These are phyloP conservation scores for Helicoverpa assulta DNA, from an alignment of 2,888 invertebrate species.

Conservation along the genomic window DNA sequence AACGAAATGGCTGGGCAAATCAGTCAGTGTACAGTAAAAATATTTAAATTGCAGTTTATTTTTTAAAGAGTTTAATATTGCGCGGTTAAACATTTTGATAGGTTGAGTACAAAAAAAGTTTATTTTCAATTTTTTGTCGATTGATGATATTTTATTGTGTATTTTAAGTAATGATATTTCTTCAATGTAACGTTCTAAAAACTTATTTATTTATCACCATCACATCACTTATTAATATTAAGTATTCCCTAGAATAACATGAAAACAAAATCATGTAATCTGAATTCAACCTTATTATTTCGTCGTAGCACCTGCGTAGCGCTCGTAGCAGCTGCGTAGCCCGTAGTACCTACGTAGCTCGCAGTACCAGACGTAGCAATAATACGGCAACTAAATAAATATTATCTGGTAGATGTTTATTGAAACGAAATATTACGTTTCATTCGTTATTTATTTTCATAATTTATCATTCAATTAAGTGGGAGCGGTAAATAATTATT, in stretches of 20 bases:
- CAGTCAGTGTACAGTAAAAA: not conserved
- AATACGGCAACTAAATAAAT: conserved; percentile 3
- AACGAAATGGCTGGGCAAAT: conserved; percentile 11
- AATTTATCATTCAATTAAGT: not conserved
- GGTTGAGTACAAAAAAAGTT: no score
- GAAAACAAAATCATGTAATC: not conserved
- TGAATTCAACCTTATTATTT: conserved; percentile 22
- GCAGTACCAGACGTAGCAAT: conserved; percentile 12
- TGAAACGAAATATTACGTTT: conserved; percentile 21
- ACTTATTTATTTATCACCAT: not conserved
- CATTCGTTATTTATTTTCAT: not conserved
- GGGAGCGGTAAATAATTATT: not conserved
- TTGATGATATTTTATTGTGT: no score
- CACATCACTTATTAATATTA: not conserved
- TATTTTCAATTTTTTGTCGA: no score
- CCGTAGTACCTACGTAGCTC: conserved; percentile 25
- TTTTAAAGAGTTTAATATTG: no score
- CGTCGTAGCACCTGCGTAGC: conserved; percentile 31
- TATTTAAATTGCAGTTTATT: not conserved
- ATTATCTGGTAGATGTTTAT: conserved; percentile 3
- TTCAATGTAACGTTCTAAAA: no score
- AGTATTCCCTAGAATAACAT: not conserved
- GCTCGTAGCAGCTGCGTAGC: conserved; percentile 21
- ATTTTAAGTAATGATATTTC: no score
- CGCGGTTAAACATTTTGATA: no score